Base-by-base conservation (phyloP, 2,797 vertebrate species). In the Menidia menidia region DNA sequence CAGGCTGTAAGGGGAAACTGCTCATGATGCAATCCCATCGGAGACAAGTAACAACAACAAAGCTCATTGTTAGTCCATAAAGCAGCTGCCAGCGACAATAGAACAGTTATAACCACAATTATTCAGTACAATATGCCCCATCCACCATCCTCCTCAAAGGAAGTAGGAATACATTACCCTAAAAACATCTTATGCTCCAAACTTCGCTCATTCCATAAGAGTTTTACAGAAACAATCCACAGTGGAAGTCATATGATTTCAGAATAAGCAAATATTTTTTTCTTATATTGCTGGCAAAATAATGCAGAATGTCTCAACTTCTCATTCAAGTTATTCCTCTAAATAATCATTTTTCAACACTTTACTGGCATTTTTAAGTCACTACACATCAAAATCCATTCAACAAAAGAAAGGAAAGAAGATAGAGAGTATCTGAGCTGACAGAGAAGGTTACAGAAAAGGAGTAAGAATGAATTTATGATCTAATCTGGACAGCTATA, bases 11-110 rank as follows among this genome's bases (percentile, higher is more conserved):
- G 57, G 79, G 70, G 64, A 77, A 82, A 69, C 61, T 80, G 61
- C 74, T 85, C 75, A n/a, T 77, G 77, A 84, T 80, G 79, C 56
- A 85, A 71, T 87, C 86, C 74, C 82, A 72, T 60, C 51, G 61
- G 73, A 87, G 68, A 77, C 50, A 1, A 68, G 68, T 31, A 77
- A 63, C 71, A 83, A 63, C 64, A 69, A 61, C 60, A 62, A 60
- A 30, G 67, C 43, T 77, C 62, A 74, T 64, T 68, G 32, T 57
- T 9, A 67, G 43, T 84, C 76, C 71, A 69, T 78, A 79, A 71
- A 78, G 65, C 44, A 64, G 70, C 71, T 81, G 81, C 54, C 54
- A 71, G 73, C 60, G 48, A 58, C 64, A 35, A 71, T 41, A 68
- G 53, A 68, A 60, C 57, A 59, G 39, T 64, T 48, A 55, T 35